phyloP scores from a whole-genome alignment of 2,888 invertebrate species.

The Leptarthrus brevirostris region DNA sequence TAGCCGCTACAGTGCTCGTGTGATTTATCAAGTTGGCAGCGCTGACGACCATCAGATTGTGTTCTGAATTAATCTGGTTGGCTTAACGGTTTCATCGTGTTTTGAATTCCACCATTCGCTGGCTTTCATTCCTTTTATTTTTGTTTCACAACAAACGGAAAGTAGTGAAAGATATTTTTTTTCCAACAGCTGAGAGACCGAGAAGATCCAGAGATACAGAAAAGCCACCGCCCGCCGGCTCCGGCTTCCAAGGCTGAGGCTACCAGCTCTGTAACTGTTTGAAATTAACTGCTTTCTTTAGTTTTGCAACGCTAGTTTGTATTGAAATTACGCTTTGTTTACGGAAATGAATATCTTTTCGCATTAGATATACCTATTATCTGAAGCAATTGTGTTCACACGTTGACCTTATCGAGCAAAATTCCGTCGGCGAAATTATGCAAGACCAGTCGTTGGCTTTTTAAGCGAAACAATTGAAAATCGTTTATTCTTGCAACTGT shows the following conservation, averaged over 20 bases:
- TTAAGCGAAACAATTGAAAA: neutral
- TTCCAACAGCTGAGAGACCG: slow-evolving; percentile 25
- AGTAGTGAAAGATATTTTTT: slow-evolving; percentile 23
- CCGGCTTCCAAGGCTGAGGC: too few species aligned
- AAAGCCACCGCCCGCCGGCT: neutral
- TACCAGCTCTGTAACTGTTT: slow-evolving; percentile 19
- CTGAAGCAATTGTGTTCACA: neutral
- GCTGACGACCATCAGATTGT: neutral
- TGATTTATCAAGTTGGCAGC: slow-evolving; percentile 22
- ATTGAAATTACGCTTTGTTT: slow-evolving; percentile 24
- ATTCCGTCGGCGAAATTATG: neutral
- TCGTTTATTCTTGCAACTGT: neutral
- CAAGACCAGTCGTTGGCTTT: neutral
- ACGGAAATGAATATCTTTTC: slow-evolving; percentile 10
- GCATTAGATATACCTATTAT: neutral
- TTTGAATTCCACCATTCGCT: slow-evolving; percentile 20
- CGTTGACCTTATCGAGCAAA: slow-evolving; percentile 5
- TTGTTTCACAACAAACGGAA: slow-evolving; percentile 25
- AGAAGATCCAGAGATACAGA: neutral
- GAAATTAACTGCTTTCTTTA: neutral
- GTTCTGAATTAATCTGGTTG: slow-evolving; percentile 23
- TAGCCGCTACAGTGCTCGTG: slow-evolving; percentile 7
- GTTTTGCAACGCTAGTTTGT: neutral
- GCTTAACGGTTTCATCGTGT: slow-evolving; percentile 28
- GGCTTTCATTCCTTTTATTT: neutral